Conservation (phyloP, 2,113 vertebrate genomes). For the Dicrurus megarhynchus region DNA sequence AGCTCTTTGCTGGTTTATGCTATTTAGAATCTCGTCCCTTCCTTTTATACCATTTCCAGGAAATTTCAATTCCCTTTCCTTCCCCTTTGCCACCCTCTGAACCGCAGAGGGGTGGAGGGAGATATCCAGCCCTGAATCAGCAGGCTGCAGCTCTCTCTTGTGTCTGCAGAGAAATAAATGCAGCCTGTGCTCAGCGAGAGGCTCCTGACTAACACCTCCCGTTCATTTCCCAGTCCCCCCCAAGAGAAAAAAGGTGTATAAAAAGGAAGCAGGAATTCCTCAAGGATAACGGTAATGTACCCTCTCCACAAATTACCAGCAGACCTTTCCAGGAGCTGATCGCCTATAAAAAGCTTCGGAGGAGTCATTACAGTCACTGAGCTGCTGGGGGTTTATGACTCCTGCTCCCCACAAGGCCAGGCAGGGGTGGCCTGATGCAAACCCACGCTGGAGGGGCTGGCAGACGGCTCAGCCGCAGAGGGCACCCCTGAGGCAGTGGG, state of each 20-base stretch:
- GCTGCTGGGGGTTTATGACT: constrained; percentile 54
- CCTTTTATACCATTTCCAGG: constrained; percentile 4
- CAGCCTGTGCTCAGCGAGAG: constrained; percentile 15
- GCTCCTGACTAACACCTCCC: background rate
- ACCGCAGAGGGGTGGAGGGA: background rate
- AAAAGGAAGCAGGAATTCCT: constrained; percentile 60
- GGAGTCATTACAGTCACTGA: constrained; percentile 52
- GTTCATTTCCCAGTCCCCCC: constrained; percentile 20
- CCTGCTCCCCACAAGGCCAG: constrained; percentile 8
- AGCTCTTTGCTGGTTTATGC: constrained; percentile 14
- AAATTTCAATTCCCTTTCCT: constrained; percentile 21
- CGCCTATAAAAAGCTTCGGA: constrained; percentile 59
- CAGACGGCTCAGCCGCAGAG: background rate
- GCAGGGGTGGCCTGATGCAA: background rate
- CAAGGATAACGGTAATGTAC: constrained; percentile 60
- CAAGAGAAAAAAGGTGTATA: constrained; percentile 36
- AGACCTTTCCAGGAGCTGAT: constrained; percentile 65
- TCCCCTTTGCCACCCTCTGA: background rate
- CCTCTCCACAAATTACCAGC: constrained; percentile 60
- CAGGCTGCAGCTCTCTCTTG: background rate
- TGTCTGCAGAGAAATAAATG: constrained; percentile 27
- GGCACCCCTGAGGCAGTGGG: background rate
- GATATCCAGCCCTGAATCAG: background rate
- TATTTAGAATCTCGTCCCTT: constrained; percentile 12
- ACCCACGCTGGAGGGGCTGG: background rate